A percentile compares a stretch with the other conserved stretches of the same genome.
Conservation (phyloP, 2,113 vertebrate genomes). For the Nycticebus coucang region DNA sequence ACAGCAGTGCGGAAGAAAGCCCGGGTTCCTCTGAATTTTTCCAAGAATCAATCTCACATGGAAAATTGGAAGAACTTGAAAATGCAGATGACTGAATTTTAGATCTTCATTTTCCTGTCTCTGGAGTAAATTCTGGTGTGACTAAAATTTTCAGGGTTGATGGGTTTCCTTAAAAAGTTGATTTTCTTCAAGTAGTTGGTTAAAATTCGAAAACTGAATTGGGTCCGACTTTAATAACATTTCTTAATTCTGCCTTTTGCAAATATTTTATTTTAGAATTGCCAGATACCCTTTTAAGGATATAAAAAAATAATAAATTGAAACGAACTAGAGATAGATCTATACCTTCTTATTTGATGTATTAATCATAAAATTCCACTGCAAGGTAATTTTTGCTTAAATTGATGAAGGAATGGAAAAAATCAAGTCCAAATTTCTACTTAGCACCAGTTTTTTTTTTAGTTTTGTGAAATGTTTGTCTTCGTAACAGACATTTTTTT, state of each 20-base stretch:
- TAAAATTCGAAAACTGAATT: constrained; percentile 72
- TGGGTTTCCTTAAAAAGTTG: constrained; percentile 86
- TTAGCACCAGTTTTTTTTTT: constrained; percentile 50
- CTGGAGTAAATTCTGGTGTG: constrained; percentile 84
- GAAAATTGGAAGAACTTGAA: constrained; percentile 85
- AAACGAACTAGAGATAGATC: constrained; percentile 17
- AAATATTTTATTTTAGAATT: constrained; percentile 66
- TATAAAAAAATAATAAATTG: constrained; percentile 65
- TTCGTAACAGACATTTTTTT: constrained; percentile 57
- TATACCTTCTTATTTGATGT: constrained; percentile 60
- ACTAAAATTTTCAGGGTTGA: constrained; percentile 89
- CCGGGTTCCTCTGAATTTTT: constrained; percentile 84
- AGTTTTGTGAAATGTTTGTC: constrained; percentile 62
- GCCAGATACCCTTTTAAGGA: constrained; percentile 52
- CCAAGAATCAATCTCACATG: constrained; percentile 84
- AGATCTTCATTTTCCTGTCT: constrained; percentile 77
- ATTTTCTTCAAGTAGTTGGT: constrained; percentile 69
- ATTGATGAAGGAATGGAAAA: constrained; percentile 48
- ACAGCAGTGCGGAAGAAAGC: constrained; percentile 86
- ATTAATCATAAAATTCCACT: constrained; percentile 58
- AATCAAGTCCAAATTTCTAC: constrained; percentile 54
- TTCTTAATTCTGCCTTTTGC: constrained; percentile 68
- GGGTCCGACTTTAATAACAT: constrained; percentile 70
- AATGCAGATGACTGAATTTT: constrained; percentile 84
- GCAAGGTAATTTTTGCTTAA: constrained; percentile 56